Conservation (phyloP, 2,888 invertebrate species). For the Plagodis pulveraria region DNA sequence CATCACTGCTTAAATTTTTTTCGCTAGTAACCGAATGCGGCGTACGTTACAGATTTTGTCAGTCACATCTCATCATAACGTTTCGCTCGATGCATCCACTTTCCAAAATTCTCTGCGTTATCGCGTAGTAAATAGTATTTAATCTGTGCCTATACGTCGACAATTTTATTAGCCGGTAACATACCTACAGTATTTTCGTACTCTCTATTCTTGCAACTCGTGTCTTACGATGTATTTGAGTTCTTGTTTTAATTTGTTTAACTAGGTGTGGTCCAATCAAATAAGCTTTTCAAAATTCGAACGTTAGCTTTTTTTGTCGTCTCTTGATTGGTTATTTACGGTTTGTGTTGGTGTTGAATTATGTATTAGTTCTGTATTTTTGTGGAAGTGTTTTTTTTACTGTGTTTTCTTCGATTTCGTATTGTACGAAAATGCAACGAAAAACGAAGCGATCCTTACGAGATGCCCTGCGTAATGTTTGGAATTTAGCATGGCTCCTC, state of each 20-base stretch:
- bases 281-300: constrained; percentile 6
- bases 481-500: constrained; percentile 75
- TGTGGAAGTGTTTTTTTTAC: background rate
- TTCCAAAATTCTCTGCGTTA: constrained; percentile 73
- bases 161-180: constrained; percentile 42
- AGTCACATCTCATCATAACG: constrained; percentile 51
- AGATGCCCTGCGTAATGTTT: constrained; percentile 48
- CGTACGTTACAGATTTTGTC: constrained; percentile 39
- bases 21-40: constrained; percentile 7
- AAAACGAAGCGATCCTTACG: constrained; percentile 26
- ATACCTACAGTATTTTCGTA: constrained; percentile 55
- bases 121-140: constrained; percentile 13
- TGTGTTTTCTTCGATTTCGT: constrained; percentile 18
- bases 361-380: background rate
- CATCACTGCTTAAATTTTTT: too few species aligned
- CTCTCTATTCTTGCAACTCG: constrained; percentile 21
- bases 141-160: constrained; percentile 42
- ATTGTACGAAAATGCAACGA: constrained; percentile 26
- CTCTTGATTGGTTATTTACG: background rate
- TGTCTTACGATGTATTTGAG: constrained; percentile 5
- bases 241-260: background rate
- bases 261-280: background rate
- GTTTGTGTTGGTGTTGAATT: background rate
- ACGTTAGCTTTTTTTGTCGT: background rate
- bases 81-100: constrained; percentile 71